These are phyloP conservation scores for Ciconia maguari DNA, from an alignment of 2,113 vertebrate species.

Conservation along the genomic window DNA sequence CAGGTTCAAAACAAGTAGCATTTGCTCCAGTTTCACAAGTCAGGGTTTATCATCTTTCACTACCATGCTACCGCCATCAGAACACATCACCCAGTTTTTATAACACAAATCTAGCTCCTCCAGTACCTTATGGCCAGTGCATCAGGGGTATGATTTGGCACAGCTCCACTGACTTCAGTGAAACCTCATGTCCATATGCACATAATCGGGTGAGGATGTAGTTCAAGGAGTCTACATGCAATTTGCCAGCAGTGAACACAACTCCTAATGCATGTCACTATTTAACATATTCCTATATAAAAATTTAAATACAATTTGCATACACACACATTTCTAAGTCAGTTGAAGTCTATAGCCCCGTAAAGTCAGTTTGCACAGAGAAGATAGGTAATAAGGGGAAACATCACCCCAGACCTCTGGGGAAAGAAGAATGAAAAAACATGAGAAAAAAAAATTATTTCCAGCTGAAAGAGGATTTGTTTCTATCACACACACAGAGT, in stretches of 20 bases:
- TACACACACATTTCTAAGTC: fast-evolving
- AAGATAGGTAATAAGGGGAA: fast-evolving
- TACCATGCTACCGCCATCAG: background rate
- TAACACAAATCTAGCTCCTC: background rate
- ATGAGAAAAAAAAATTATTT: background rate
- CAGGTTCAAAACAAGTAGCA: background rate
- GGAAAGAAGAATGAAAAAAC: background rate
- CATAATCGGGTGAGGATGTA: background rate
- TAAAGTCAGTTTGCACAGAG: background rate
- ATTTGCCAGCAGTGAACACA: background rate
- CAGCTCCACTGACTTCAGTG: background rate
- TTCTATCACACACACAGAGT: background rate
- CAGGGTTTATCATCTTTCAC: background rate
- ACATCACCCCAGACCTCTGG: background rate
- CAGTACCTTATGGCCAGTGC: background rate
- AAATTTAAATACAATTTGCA: background rate
- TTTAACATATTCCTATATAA: background rate
- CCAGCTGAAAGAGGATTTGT: background rate
- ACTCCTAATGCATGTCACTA: background rate
- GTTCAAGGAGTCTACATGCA: background rate
- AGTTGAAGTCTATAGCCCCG: fast-evolving
- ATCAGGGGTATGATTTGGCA: background rate
- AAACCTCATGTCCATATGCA: background rate
- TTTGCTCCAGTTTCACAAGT: background rate
- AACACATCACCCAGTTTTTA: background rate